These are phyloP conservation scores for Germaria angustata DNA, from an alignment of 2,888 invertebrate species.

Conservation along the genomic window DNA sequence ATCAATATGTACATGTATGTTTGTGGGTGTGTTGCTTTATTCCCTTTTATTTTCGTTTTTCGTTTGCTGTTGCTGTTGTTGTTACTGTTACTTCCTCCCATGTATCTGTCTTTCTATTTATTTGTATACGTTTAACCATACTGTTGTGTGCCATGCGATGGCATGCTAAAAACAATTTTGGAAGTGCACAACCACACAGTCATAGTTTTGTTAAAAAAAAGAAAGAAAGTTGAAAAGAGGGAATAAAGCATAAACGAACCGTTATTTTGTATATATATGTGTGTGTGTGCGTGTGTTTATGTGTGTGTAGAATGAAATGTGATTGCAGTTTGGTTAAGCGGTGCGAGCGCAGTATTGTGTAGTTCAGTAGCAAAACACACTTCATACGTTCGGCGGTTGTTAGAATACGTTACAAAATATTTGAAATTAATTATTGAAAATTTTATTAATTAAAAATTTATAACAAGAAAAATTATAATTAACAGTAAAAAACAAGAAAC, in stretches of 20 bases:
- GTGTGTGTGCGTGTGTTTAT: conserved; percentile 4
- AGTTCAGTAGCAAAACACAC: conserved; percentile 67
- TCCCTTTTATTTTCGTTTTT: conserved; percentile 37
- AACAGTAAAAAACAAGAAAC: neutral
- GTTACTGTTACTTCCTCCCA: neutral
- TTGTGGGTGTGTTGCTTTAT: conserved; percentile 8
- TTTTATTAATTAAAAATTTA: conserved; percentile 46
- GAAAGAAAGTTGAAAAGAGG: conserved; percentile 19
- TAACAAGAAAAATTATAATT: neutral
- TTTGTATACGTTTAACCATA: conserved; percentile 50
- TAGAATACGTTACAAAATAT: conserved; percentile 36
- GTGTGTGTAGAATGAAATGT: conserved; percentile 43
- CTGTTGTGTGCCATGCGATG: conserved; percentile 25
- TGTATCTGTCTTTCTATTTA: conserved; percentile 27
- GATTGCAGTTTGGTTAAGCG: conserved; percentile 67
- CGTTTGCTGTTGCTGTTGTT: neutral
- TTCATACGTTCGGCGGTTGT: conserved; percentile 61
- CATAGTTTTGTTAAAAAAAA: neutral
- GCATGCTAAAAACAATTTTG: conserved; percentile 57
- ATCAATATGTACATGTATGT: neutral
- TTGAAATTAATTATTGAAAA: conserved; percentile 34
- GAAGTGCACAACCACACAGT: conserved; percentile 18
- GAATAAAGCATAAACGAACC: conserved; percentile 49
- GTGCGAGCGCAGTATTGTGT: conserved; percentile 63
- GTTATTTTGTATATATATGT: conserved; percentile 23